Base-by-base conservation (phyloP, 2,113 vertebrate species). In the Microtus pennsylvanicus region DNA sequence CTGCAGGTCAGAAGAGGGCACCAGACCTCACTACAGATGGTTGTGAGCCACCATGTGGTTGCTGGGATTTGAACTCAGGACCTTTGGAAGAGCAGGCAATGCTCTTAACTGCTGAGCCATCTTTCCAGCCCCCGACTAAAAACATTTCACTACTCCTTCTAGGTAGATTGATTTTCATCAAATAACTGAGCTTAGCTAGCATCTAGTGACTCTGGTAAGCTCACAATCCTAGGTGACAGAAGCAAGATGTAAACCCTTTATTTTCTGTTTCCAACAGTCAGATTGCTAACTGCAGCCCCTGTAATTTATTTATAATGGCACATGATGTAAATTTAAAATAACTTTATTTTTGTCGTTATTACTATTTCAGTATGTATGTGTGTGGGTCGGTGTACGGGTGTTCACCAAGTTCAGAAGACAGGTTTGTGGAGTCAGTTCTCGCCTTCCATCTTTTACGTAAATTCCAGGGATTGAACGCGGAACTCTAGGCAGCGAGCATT, bases 281-380 rank as follows among this genome's bases (percentile, higher is more conserved):
- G 26, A 58, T 77, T n/a, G 72, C 19, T 58, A 63, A 86, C 47
- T 77, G 24, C 47, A 78, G 11, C 26, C 3, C 1, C 38, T 28
- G 14, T 81, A 70, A 45, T 30, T 22, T 26, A 58, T 47, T 87
- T 69, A 55, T 47, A 87, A 69, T 77, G 22, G 26, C 52, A 87
- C 63, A 80, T 87, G 89, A 87, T 65, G 70, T 35, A 92, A 85
- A 85, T 65, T 85, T 63, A 85, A 42, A 65, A 63, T 42, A 45
- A 42, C n/a, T 30, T 63, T 35, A 28, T 63, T 42, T 5, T 45
- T 78, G 12, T 50, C 38, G 30, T 63, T 42, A 42, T 10, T 21
- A 38, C n/a, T 52, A 80, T 21, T 80, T 52, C 22, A 55, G n/a
- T 42, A 19, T 78, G 58, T 24, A 11, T 17, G n/a, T 21, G 24